Base-by-base conservation (phyloP, 2,888 invertebrate genomes). In the Cephus nigrinus region DNA sequence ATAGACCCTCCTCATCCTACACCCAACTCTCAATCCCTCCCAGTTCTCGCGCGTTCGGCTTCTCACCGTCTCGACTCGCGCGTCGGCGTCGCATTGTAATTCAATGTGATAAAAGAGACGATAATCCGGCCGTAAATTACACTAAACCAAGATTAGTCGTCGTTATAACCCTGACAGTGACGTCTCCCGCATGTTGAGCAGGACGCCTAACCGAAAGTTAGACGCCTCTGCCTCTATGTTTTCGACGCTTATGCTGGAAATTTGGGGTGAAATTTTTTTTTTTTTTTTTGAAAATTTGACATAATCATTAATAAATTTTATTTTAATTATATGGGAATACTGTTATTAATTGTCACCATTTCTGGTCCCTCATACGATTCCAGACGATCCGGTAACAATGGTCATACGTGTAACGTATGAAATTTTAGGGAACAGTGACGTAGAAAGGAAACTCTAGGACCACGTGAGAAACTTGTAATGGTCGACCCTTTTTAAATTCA, bases 401-500 rank as follows among this genome's bases (percentile, higher is more conserved):
- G 30, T 69, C 32, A 12, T 30, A 30, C 4, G 12, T n/a, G 32
- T 30, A 1, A 69, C 32, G 11, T 4, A 11, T 69, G 69, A 31
- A 31, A 69, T 30, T 69, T 69, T 11, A 12, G 12, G 69, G 0
- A 40, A 15, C 15, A 15, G 30, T 11, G 12, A 34, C 34, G 34
- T 11, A 69, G 31, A 12, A 15, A 4, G 69, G 75, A 73, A 79
- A 80, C 79, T 68, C 78, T 81, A 82, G 76, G 77, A 83, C 82
- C 83, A 79, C 79, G 81, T 76, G 78, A 83, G 80, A 81, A 86
- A 84, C 84, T 87, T 84, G 82, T 84, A 86, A 87, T 81, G 85
- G 80, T 69, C 76, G 78, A 79, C 80, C 79, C 82, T 79, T 85
- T 86, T 85, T 83, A 87, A 88, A 90, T 90, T 88, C 89, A 81